Base-by-base conservation (phyloP, 2,113 vertebrate species). In the Smithornis capensis region DNA sequence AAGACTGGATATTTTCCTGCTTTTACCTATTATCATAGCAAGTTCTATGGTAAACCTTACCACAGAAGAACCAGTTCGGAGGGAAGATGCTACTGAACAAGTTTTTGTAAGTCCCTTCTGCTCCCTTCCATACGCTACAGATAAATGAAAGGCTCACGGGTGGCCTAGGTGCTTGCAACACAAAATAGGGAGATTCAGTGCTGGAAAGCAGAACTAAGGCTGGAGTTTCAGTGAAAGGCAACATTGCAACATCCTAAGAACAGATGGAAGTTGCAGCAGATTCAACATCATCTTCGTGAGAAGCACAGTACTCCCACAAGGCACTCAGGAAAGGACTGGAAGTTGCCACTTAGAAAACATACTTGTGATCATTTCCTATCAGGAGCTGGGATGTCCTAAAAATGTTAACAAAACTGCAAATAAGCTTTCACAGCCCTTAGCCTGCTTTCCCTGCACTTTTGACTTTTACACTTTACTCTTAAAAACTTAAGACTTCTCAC, bases 11-110 rank as follows among this genome's bases (percentile, higher is more conserved):
- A 62, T 92, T 81, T 85, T 29, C 69, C 80, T 73, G 37, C 37
- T 91, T 87, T 65, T 74, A 80, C 33, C 80, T 81, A 91, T 55
- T 93, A 93, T 44, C 75, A 76, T 67, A 92, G 57, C 84, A 94
- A 95, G 70, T 86, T 88, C 33, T 50, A 74, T 45, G 70, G 45
- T 42, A 73, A 92, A 78, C 50, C 21, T 80, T 59, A n/a, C 77
- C 3, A 6, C 29, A 74, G 42, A 85, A 25, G 38, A 96, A 93
- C 56, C 49, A 78, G 60, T 63, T 87, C 50, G 74, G 56, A 83
- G 19, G n/a, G 38, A 93, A 81, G 55, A 67, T 67, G 60, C 22
- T 47, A 74, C 76, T 47, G 35, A 94, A 83, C 17, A 9, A 37
- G 60, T 87, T 93, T 74, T 63, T 57, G 40, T 37, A 88, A 29